These are phyloP conservation scores for Turritopsis dohrnii DNA, from an alignment of 30 jellyfish, hydroid and myxozoan species.

Conservation along the genomic window DNA sequence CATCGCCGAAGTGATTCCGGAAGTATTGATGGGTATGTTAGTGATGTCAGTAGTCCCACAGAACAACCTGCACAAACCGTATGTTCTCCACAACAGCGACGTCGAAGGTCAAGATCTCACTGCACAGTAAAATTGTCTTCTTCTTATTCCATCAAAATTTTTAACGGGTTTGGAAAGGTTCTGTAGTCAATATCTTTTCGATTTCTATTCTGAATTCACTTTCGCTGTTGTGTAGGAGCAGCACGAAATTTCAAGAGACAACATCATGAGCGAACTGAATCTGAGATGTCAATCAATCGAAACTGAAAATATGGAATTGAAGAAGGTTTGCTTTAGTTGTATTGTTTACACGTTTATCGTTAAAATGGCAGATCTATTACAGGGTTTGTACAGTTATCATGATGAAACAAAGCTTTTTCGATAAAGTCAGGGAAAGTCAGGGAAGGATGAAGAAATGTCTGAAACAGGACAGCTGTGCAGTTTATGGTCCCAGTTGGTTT, in stretches of 20 bases:
- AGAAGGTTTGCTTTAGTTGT: too few relatives aligned
- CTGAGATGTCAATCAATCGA: neutral
- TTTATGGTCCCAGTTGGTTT: too few relatives aligned
- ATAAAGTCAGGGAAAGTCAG: too few relatives aligned
- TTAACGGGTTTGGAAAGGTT: too few relatives aligned
- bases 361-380: neutral
- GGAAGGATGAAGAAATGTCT: too few relatives aligned
- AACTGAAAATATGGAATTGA: neutral
- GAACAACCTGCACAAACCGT: neutral
- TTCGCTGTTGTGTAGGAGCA: neutral
- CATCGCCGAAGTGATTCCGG: neutral
- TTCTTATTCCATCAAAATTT: neutral
- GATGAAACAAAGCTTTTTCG: neutral
- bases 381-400: neutral
- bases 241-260: neutral
- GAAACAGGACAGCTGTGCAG: too few relatives aligned
- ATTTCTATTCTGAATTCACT: too few relatives aligned
- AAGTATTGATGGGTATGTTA: conserved; percentile 7
- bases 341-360: neutral
- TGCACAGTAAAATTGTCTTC: neutral
- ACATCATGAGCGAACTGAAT: neutral
- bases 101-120: neutral
- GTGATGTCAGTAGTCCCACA: neutral
- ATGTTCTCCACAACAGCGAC: neutral
- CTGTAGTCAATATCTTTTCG: neutral